These are phyloP conservation scores for Carcina quercana DNA, from an alignment of 2,888 invertebrate genomes.

Conservation along the genomic window DNA sequence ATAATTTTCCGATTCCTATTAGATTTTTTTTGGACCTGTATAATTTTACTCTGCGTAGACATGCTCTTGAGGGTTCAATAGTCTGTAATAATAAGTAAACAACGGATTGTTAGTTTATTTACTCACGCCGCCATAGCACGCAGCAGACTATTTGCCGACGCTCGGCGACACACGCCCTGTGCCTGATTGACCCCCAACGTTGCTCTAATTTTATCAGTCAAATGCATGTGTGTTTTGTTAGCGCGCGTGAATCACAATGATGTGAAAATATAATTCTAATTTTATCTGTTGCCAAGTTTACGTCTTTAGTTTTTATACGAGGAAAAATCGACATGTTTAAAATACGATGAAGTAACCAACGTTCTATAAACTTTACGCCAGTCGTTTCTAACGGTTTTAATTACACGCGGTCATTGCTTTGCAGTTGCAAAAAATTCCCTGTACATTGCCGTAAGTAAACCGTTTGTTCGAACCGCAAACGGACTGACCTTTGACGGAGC, in stretches of 20 bases:
- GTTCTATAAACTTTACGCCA: constrained; percentile 3
- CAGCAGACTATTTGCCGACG: constrained; percentile 8
- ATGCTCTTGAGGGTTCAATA: too few relatives aligned
- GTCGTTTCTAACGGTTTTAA: constrained; percentile 15
- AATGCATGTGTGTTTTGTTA: constrained; percentile 5
- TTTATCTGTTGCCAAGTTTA: too few relatives aligned
- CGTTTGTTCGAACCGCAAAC: neutral
- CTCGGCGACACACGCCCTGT: constrained; percentile 5
- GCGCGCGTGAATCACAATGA: too few relatives aligned
- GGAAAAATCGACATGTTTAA: too few relatives aligned
- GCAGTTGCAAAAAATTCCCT: constrained; percentile 18
- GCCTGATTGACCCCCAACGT: constrained; percentile 17
- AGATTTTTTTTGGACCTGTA: too few relatives aligned
- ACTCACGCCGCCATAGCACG: too few relatives aligned
- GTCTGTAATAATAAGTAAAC: too few relatives aligned
- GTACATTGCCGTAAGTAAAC: neutral
- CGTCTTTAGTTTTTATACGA: too few relatives aligned
- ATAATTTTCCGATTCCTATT: too few relatives aligned
- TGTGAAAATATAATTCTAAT: too few relatives aligned
- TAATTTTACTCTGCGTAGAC: too few relatives aligned
- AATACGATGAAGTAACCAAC: constrained; percentile 7
- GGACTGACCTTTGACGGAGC: constrained; percentile 3
- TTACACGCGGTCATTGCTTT: constrained; percentile 24
- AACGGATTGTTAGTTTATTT: too few relatives aligned
- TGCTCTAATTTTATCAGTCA: constrained; percentile 8